Evolutionary conservation across 1,140 invertebrate genomes (phyloP), one percentile per base, ranked within the genome.

Genomic region (Halictus rubicundus): DNA sequence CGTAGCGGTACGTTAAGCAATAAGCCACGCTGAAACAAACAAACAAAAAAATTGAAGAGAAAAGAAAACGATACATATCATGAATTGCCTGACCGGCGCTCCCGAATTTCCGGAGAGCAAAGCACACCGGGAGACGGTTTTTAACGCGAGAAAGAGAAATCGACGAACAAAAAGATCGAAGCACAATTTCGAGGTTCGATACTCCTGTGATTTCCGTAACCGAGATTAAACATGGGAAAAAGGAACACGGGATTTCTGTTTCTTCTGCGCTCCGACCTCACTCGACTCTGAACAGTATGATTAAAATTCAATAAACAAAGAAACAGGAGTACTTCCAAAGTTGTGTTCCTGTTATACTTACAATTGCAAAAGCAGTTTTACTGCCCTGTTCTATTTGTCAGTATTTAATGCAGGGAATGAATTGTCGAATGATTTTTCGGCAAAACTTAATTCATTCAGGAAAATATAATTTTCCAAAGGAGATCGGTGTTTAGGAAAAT

Each of bases 51-150:
- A n/a, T n/a, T n/a, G n/a, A 32, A 32, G 2, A 32, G 5, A 32
- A 5, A 32, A 32, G 32, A 69, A 86, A 88, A 88, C 88, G 89
- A 90, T 90, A 88, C 89, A 89, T 90, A 90, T 90, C 89, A 88
- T 82, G 52, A 88, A 89, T 88, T 89, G 88, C 88, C 88, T 89
- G 86, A 84, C 74, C 19, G 84, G 68, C 68, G 69, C 57, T 60
- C 27, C 57, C 80, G 68, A 65, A 64, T 69, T 64, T 63, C 69
- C 80, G 49, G 54, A 74, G 80, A 59, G 52, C 65, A 73, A 60
- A 49, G 66, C 25, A 52, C n/a, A 42, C 25, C 46, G 14, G 49
- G 54, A 52, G 66, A n/a, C 39, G 77, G 81, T 74, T 78, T 60
- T 25, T 27, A 42, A 23, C 19, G 57, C 65, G 6, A 9, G 19